phyloP scores from a whole-genome alignment of 1,140 invertebrate genomes.

The Drosophila baimaii region DNA sequence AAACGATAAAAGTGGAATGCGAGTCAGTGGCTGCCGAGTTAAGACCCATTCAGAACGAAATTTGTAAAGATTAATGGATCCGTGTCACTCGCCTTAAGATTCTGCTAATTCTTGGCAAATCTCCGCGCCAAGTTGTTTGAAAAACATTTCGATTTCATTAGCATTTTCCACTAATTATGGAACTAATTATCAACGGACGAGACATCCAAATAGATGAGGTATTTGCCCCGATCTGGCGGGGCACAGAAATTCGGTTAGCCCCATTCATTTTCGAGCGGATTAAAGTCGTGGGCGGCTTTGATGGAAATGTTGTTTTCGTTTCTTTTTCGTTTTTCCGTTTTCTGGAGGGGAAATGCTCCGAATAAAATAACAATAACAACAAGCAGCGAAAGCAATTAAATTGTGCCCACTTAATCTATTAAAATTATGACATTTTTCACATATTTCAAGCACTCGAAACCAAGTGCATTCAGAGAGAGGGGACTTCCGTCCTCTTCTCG shows the following conservation, averaged over 20 bases:
- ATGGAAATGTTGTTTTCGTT: constrained; percentile 45
- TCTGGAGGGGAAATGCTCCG: constrained; percentile 42
- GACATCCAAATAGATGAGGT: constrained; percentile 54
- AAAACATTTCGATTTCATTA: constrained; percentile 70
- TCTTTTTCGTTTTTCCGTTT: constrained; percentile 16
- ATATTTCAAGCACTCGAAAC: constrained; percentile 50
- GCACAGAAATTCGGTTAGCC: constrained; percentile 49
- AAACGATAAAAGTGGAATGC: constrained; percentile 23
- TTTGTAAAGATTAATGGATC: constrained; percentile 53
- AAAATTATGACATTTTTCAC: constrained; percentile 65
- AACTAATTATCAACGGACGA: constrained; percentile 64
- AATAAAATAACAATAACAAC: constrained; percentile 36
- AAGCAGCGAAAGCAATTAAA: constrained; percentile 45
- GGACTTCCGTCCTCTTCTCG: constrained; percentile 19
- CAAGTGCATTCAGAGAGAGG: constrained; percentile 14
- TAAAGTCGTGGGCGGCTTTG: constrained; percentile 64
- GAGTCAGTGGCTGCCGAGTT: constrained; percentile 20
- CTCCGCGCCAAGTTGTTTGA: constrained; percentile 33
- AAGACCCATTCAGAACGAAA: not conserved
- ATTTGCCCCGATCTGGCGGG: constrained; percentile 62
- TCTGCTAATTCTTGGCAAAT: constrained; percentile 48
- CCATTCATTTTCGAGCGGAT: constrained; percentile 68
- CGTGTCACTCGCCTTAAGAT: constrained; percentile 61
- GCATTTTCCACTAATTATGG: constrained; percentile 72
- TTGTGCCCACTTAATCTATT: constrained; percentile 57